Percentiles rank a stretch among this genome's conserved stretches.
These are phyloP conservation scores for Sinelater perroti DNA, from an alignment of 2,888 invertebrate genomes.

Conservation along the genomic window DNA sequence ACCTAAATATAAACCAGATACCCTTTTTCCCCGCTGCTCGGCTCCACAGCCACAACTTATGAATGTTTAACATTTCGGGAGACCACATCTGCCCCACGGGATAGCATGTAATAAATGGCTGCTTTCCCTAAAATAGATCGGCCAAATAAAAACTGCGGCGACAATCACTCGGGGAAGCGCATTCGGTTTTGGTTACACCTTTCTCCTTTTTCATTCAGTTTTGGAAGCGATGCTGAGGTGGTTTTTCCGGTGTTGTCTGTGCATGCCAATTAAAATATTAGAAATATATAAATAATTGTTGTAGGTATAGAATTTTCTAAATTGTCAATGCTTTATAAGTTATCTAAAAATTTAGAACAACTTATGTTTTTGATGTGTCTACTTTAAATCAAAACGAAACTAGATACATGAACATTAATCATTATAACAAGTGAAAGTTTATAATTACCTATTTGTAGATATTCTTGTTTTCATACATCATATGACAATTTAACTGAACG, in stretches of 20 bases:
- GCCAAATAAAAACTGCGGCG: conserved; percentile 14
- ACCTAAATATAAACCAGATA: conserved; percentile 2
- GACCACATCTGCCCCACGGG: conserved; percentile 12
- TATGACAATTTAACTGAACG: too few relatives aligned
- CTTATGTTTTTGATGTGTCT: too few relatives aligned
- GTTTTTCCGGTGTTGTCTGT: conserved; percentile 13
- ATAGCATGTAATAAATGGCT: conserved; percentile 15
- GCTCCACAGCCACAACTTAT: not conserved
- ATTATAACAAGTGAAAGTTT: too few relatives aligned
- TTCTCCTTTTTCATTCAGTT: conserved; percentile 4
- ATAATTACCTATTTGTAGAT: too few relatives aligned
- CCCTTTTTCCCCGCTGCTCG: not conserved
- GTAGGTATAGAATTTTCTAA: too few relatives aligned
- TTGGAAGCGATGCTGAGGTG: conserved; percentile 11
- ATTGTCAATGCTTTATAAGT: too few relatives aligned
- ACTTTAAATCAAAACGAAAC: too few relatives aligned
- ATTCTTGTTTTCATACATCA: too few relatives aligned
- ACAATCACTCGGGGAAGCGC: conserved; percentile 17
- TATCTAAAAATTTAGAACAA: too few relatives aligned
- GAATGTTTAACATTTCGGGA: not conserved
- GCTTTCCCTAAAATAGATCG: conserved; percentile 23
- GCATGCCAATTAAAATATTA: too few relatives aligned
- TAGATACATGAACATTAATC: too few relatives aligned
- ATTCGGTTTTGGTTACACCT: conserved; percentile 1
- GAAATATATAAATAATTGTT: too few relatives aligned